Evolutionary conservation across 2,797 vertebrate species (phyloP), one percentile per base, ranked within the genome.

Genomic region (Malurus splendens): DNA sequence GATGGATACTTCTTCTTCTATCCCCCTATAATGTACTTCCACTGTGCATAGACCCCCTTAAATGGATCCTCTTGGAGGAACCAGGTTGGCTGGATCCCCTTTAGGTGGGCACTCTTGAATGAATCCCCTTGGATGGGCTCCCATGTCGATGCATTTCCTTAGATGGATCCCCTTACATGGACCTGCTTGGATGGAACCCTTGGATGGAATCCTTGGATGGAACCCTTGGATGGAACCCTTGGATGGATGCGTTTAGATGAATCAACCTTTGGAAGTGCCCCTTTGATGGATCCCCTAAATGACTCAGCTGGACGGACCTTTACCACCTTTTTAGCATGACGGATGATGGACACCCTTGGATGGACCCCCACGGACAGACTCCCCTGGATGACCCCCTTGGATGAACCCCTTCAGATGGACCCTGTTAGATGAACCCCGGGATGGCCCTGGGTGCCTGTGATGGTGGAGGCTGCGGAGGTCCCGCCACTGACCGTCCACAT

Each of bases 401-500:
- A 38, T 56, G 23, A 33, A 23, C 57, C 44, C 70, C 41, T 0
- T 28, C 18, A 38, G 57, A 91, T 23, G 45, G 19, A 27, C 42
- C 25, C 44, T 3, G 1, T 25, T 14, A 32, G 42, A 59, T 10
- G 30, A 22, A 7, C 27, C 62, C 44, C 30, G 3, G 20, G 61
- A 17, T n/a, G 19, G 10, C 36, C 51, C 42, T 1, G 25, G 12
- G 3, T 61, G 67, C n/a, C 76, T 3, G 0, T 19, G 61, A 9
- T 0, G 3, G 18, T 18, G 47, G 30, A 66, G 52, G 25, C 55
- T 27, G 12, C 0, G 1, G 64, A 30, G n/a, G 18, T 52, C 4
- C n/a, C 42, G 15, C 8, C 44, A 77, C 96, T 96, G 91, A 98
- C 98, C 98, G 92, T 98, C 92, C 47, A 99, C 98, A 0, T 65